Evolutionary conservation across 2,888 invertebrate genomes (phyloP).

Genomic region (Hirtodrosophila duncani): DNA sequence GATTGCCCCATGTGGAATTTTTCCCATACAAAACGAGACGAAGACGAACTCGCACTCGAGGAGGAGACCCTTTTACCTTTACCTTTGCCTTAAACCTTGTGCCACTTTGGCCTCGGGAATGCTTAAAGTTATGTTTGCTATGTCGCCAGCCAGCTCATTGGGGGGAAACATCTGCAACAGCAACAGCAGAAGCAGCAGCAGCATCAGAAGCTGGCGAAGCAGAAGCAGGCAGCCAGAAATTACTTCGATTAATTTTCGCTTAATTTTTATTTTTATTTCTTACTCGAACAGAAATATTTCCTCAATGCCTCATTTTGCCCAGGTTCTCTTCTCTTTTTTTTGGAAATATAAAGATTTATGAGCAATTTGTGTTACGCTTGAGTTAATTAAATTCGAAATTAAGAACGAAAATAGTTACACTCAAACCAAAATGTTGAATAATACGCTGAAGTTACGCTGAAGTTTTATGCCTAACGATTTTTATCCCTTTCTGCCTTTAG

Average conservation of each 20-base stretch:
- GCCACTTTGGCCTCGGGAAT: constrained; percentile 67
- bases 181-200: neutral
- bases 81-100: constrained; percentile 43
- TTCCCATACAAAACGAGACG: constrained; percentile 56
- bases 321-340: constrained; percentile 62
- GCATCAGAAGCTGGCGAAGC: neutral
- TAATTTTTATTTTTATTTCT: constrained; percentile 73
- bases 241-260: constrained; percentile 72
- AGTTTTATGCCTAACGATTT: too few relatives aligned
- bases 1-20: constrained; percentile 70
- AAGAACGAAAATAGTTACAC: constrained; percentile 22
- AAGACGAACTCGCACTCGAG: constrained; percentile 1
- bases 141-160: constrained; percentile 42
- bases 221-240: constrained; percentile 35
- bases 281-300: constrained; percentile 54
- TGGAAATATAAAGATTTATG: constrained; percentile 60
- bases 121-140: constrained; percentile 62
- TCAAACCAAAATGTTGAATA: too few relatives aligned
- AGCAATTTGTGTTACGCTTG: constrained; percentile 45
- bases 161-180: constrained; percentile 2
- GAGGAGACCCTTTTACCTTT: constrained; percentile 28
- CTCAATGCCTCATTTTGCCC: constrained; percentile 49
- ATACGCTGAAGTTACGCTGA: too few relatives aligned
- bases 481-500: too few relatives aligned
- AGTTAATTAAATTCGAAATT: constrained; percentile 57